Base-by-base conservation (phyloP, 2,888 invertebrate species). In the Apodemia hepburni region DNA sequence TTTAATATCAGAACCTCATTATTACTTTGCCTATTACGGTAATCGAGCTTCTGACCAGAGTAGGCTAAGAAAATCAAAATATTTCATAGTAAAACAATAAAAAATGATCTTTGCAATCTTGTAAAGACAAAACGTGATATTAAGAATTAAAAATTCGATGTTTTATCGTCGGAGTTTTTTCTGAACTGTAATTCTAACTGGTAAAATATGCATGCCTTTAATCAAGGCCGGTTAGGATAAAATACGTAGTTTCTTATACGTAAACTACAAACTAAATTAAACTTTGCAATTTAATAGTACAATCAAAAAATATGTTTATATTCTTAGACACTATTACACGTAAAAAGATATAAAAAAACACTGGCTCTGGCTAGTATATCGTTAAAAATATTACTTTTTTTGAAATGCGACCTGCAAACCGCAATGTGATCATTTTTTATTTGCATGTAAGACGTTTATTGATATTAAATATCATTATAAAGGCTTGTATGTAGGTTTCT, bases 371-470 rank as follows among this genome's bases (percentile, higher is more conserved):
- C 22, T 51, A 3, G 51, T 17, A 49, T 49, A 49, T 18, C 7
- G 49, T 18, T 9, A 51, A 51, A 51, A 22, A 51, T 22, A 51
- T 22, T 51, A 22, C n/a, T 51, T 18, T 18, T 49, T 54, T 22
- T 27, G 54, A 61, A 57, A 61, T 42, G 57, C 45, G 61, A 61
- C 61, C 58, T 58, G 61, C 42, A 58, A 12, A 47, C 58, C 58
- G 61, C 54, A 54, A 22, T 18, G 49, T 49, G 6, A 27, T 22
- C 54, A 54, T 54, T 54, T 54, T 54, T 54, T 54, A 54, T 54
- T 22, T 22, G 15, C 27, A 15, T 54, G 27, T 54, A 22, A 54
- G 54, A 54, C 54, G 54, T 54, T 22, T 54, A 54, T 54, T 54
- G 54, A 15, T 51, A 51, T 51, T 51, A 51, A 51, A 51, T 51